Evolutionary conservation across 2,113 vertebrate genomes (phyloP).

Genomic region (Pteronura brasiliensis): DNA sequence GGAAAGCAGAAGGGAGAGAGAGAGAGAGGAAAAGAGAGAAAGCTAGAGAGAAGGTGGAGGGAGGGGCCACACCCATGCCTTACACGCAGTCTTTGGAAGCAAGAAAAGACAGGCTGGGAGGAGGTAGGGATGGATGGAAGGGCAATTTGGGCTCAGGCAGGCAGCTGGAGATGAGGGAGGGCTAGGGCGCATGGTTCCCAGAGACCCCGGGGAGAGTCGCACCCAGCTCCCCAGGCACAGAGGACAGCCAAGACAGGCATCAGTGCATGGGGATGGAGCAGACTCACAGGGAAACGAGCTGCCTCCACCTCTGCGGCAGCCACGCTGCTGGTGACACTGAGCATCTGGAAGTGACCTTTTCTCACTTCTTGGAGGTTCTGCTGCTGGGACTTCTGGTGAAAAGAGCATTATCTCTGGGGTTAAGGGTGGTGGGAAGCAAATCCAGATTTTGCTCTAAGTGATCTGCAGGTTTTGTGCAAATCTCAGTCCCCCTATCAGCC

Average conservation of each 20-base stretch:
- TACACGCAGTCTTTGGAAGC: not conserved
- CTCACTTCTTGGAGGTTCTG: not conserved
- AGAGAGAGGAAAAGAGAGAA: too few species aligned
- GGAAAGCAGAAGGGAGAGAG: not conserved
- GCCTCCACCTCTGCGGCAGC: not conserved
- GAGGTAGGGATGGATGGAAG: not conserved
- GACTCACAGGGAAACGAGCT: slow-evolving; percentile 11
- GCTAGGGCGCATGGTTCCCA: not conserved
- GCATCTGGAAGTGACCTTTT: too few species aligned
- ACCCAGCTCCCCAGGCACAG: not conserved
- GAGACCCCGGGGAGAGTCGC: not conserved
- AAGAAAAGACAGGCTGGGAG: not conserved
- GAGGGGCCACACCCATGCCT: not conserved
- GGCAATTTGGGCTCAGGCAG: not conserved
- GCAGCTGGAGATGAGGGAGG: not conserved
- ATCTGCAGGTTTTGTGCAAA: not conserved
- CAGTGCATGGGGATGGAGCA: not conserved
- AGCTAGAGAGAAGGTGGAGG: not conserved
- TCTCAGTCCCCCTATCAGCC: not conserved
- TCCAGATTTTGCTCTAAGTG: too few species aligned
- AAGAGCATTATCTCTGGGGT: not conserved
- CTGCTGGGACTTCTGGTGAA: not conserved
- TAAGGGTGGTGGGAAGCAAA: not conserved
- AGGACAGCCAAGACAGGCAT: not conserved
- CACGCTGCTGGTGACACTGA: not conserved